Conservation (phyloP, 35 echinoderm and acorn worm species). For the Eucidaris tribuloides region DNA sequence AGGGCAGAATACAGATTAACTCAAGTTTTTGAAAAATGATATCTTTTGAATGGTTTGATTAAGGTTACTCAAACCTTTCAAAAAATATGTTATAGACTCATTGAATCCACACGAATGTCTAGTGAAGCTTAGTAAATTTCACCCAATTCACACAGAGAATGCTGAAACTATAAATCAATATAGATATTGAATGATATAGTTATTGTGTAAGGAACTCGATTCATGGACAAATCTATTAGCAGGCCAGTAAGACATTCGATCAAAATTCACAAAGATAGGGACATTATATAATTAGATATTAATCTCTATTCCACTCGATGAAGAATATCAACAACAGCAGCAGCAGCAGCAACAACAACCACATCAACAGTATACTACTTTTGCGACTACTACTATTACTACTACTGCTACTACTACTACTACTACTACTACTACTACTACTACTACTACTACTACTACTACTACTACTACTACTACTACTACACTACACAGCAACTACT, state of each 20-base stretch:
- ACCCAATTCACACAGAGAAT: neutral
- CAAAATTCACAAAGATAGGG: too few relatives aligned
- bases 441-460: neutral
- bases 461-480: neutral
- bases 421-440: neutral
- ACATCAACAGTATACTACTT: neutral
- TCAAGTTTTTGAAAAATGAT: too few relatives aligned
- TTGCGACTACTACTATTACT: too few relatives aligned
- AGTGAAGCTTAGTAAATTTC: neutral
- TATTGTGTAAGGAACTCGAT: too few relatives aligned
- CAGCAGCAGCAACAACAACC: neutral
- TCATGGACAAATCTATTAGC: too few relatives aligned
- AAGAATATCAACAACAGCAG: neutral
- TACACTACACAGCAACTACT: neutral
- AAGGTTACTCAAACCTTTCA: too few relatives aligned
- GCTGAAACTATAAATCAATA: neutral
- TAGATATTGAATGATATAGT: neutral
- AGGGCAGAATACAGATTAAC: too few relatives aligned
- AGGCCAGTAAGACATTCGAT: too few relatives aligned
- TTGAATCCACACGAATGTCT: neutral
- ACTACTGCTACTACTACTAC: neutral
- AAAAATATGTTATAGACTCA: too few relatives aligned
- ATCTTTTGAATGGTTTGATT: too few relatives aligned
- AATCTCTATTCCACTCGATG: too few relatives aligned
- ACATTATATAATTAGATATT: too few relatives aligned